These are phyloP conservation scores for Boloria selene DNA, from an alignment of 2,888 invertebrate genomes.

Conservation along the genomic window DNA sequence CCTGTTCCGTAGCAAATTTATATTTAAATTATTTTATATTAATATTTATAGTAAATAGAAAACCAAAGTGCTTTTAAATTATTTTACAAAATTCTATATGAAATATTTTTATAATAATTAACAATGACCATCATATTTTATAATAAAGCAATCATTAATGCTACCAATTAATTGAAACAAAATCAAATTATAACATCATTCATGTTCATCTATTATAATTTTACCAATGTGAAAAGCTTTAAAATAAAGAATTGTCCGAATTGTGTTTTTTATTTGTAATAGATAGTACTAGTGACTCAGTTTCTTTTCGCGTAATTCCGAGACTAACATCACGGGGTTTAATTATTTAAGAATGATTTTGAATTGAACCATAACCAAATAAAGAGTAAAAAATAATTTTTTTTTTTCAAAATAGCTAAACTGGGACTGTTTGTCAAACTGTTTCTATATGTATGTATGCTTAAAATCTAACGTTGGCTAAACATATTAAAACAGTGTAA, in stretches of 20 bases:
- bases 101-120: constrained; percentile 37
- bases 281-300: neutral
- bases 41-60: constrained; percentile 27
- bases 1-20: constrained; percentile 30
- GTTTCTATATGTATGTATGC: neutral
- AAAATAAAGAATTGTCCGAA: constrained; percentile 44
- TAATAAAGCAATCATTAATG: constrained; percentile 19
- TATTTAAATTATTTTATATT: constrained; percentile 36
- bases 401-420: no score
- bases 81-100: constrained; percentile 26
- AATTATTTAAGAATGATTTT: no score
- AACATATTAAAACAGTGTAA: no score
- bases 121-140: constrained; percentile 35
- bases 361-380: no score
- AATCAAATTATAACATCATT: constrained; percentile 15
- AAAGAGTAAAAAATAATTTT: no score
- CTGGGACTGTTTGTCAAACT: neutral
- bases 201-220: constrained; percentile 25
- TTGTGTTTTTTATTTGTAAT: constrained; percentile 2
- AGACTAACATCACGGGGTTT: no score
- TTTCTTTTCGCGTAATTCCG: neutral
- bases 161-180: constrained; percentile 25
- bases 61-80: constrained; percentile 37
- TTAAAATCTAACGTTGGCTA: no score
- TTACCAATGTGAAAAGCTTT: constrained; percentile 44